Conservation (phyloP, 2,113 vertebrate species). For the Phrynosoma blainvillii region DNA sequence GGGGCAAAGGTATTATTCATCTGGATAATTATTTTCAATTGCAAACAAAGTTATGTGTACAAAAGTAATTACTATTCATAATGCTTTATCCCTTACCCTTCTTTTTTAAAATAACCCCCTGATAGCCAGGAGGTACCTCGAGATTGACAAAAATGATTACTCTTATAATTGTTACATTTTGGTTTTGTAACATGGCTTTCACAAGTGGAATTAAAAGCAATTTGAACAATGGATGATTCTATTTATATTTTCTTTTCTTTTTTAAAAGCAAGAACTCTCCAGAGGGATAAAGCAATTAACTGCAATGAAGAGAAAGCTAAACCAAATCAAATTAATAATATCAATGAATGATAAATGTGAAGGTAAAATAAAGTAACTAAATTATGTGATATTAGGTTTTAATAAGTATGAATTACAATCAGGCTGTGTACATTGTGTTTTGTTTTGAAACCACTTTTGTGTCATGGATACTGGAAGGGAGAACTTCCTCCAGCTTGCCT, state of each 20-base stretch:
- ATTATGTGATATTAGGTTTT: not conserved
- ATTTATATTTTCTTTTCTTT: not conserved
- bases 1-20: not conserved
- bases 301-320: not conserved
- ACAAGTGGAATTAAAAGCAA: not conserved
- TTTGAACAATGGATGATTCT: not conserved
- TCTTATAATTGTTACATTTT: slow-evolving; percentile 25
- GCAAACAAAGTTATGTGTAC: not conserved
- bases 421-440: not conserved
- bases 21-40: slow-evolving; percentile 16
- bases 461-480: not conserved
- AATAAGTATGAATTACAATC: not conserved
- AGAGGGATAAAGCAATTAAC: not conserved
- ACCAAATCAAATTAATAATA: not conserved
- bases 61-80: slow-evolving; percentile 17
- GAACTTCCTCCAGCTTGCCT: not conserved
- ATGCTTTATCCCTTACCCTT: slow-evolving; percentile 14
- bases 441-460: not conserved
- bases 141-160: slow-evolving; percentile 19
- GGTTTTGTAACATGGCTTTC: slow-evolving; percentile 11
- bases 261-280: not conserved
- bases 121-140: slow-evolving; percentile 6
- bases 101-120: slow-evolving; percentile 7
- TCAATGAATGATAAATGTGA: not conserved
- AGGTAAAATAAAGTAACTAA: not conserved